Conservation (phyloP, 2,113 vertebrate species). For the Ammodramus savannarum region DNA sequence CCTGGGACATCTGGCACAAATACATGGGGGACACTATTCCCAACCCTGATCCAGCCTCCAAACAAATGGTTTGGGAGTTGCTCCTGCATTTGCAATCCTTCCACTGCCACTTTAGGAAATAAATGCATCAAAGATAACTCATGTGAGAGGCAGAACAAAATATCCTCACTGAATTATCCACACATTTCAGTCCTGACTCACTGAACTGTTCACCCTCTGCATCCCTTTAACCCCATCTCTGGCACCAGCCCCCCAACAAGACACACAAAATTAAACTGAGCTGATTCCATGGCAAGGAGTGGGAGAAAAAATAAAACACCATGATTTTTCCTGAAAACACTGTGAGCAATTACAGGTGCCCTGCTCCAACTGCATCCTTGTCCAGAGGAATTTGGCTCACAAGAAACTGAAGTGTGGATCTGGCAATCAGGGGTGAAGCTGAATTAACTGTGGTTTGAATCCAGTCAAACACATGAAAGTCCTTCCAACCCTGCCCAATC, state of each 20-base stretch:
- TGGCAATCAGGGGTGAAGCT: background rate
- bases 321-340: background rate
- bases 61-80: background rate
- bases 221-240: background rate
- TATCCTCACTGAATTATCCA: rapidly evolving
- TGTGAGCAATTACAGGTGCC: background rate
- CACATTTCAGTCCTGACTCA: background rate
- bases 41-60: background rate
- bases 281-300: background rate
- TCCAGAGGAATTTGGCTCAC: background rate
- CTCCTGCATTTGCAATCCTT: background rate
- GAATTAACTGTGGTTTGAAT: background rate
- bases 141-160: background rate
- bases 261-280: background rate
- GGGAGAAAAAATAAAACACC: background rate
- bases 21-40: background rate
- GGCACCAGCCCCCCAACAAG: background rate
- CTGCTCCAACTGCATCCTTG: background rate
- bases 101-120: background rate
- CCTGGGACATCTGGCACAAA: rapidly evolving
- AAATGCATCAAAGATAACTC: background rate
- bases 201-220: background rate
- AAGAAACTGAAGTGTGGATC: background rate
- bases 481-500: background rate
- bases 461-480: background rate